Evolutionary conservation across 2,113 vertebrate genomes (phyloP), one percentile per base, ranked within the genome.

Genomic region (Heloderma charlesbogerti): DNA sequence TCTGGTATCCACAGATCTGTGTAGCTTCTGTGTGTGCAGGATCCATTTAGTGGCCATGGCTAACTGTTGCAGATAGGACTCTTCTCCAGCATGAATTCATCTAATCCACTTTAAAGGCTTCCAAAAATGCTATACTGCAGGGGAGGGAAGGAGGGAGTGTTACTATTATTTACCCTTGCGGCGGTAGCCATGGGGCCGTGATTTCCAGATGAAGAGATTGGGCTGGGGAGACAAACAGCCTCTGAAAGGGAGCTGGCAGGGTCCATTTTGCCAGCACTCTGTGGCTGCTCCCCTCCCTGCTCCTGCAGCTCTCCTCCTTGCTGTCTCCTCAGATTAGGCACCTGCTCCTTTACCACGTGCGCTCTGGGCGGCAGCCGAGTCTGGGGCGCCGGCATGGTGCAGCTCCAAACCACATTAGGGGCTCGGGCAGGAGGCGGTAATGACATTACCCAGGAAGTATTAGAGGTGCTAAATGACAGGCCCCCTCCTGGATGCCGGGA

Each of bases 381-480:
- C 90, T 82, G 89, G 74, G 96, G 96, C 94, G 93, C 96, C 95
- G 91, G 95, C 95, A 94, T 13, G 31, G 57, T 83, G 92, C 93
- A 90, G 95, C 95, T 93, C 88, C 84, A 92, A 96, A 95, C 93
- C 1, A 57, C 95, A 92, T 96, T 96, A 96, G 87, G 5, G 90
- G 84, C 95, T 84, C 1, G 88, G 87, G 34, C 0, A 87, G 90
- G 88, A 95, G 90, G 86, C 88, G 69, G 90, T 96, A 94, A 96
- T 84, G 7, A 43, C n/a, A 92, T 97, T 95, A 95, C 45, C 78
- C 86, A 31, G 34, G 18, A 90, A 93, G 94, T 90, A 89, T 89
- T 75, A 88, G 22, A 93, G 95, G 96, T 93, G 95, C 95, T 86
- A 89, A 96, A 94, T 91, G 95, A 94, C 95, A 88, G 63, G 74